phyloP scores from a whole-genome alignment of 1,140 invertebrate species.

The Meloidogyne chitwoodi region DNA sequence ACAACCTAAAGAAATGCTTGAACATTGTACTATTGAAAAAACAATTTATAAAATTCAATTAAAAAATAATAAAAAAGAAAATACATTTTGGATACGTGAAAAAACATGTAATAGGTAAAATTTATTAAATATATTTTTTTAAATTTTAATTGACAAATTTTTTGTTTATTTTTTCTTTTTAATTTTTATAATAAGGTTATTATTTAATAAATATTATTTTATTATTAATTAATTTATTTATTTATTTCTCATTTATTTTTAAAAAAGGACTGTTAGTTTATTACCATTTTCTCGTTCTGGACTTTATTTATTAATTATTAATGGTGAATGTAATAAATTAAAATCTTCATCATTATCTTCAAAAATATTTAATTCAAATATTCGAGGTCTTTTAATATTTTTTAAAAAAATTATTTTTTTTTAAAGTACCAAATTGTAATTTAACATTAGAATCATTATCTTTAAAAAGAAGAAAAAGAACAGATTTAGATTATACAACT shows the following conservation, averaged over 20 bases:
- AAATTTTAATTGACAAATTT: not conserved
- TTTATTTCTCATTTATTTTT: not conserved
- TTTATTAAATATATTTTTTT: not conserved
- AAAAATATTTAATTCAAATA: not conserved
- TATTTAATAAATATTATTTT: too few species aligned
- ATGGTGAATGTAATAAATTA: not conserved
- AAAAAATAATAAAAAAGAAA: not conserved
- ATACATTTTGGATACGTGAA: slow-evolving; percentile 9
- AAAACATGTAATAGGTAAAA: slow-evolving; percentile 7
- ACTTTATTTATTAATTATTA: slow-evolving; percentile 10
- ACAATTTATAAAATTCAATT: not conserved
- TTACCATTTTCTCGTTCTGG: slow-evolving; percentile 6
- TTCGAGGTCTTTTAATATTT: not conserved
- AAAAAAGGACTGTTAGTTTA: slow-evolving; percentile 6
- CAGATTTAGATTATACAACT: slow-evolving; percentile 8
- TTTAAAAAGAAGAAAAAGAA: not conserved
- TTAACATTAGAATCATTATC: not conserved
- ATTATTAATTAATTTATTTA: too few species aligned
- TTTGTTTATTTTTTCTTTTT: too few species aligned
- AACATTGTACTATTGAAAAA: slow-evolving; percentile 25
- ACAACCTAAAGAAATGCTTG: slow-evolving; percentile 15
- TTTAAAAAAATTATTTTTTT: not conserved
- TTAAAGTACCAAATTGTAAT: slow-evolving; percentile 15
- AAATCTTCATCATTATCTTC: not conserved
- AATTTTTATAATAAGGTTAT: too few species aligned